A percentile compares a stretch with the other conserved stretches of the same genome.
Evolutionary conservation across 1,140 invertebrate species (phyloP).

Genomic region (Cydia strobilella): DNA sequence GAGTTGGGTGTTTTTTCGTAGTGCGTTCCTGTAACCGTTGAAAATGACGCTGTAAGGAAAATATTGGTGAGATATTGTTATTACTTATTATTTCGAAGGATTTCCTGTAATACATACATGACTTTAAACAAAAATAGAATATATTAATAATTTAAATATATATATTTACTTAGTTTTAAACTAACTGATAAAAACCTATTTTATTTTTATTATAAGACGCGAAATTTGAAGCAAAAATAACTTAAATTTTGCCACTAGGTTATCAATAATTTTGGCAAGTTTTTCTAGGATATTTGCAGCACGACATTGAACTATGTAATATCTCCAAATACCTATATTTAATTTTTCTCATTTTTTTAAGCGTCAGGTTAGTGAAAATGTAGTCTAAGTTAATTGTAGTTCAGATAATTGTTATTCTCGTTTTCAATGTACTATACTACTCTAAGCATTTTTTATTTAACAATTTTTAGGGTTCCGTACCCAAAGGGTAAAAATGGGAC

Average conservation of each 20-base stretch:
- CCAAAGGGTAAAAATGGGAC: no score
- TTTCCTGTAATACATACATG: not conserved
- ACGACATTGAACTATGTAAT: not conserved
- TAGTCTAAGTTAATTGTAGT: no score
- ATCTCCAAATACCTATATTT: no score
- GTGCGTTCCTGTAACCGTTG: slow-evolving; percentile 24
- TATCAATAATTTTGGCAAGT: not conserved
- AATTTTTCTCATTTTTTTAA: no score
- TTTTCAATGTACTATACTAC: no score
- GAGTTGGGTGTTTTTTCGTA: slow-evolving; percentile 31
- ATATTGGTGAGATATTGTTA: slow-evolving; percentile 14
- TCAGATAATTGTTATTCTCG: no score
- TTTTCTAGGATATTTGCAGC: not conserved
- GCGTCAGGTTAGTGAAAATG: no score
- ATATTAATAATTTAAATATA: no score
- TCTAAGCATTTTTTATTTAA: no score
- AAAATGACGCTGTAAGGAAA: not conserved
- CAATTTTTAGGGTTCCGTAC: no score
- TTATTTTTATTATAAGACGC: not conserved
- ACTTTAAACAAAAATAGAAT: not conserved
- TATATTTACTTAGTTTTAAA: not conserved
- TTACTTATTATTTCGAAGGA: not conserved
- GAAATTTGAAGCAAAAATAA: not conserved
- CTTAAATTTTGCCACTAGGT: not conserved
- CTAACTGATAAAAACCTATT: not conserved